Conservation (phyloP, 2,797 vertebrate genomes). For the Strix occidentalis region DNA sequence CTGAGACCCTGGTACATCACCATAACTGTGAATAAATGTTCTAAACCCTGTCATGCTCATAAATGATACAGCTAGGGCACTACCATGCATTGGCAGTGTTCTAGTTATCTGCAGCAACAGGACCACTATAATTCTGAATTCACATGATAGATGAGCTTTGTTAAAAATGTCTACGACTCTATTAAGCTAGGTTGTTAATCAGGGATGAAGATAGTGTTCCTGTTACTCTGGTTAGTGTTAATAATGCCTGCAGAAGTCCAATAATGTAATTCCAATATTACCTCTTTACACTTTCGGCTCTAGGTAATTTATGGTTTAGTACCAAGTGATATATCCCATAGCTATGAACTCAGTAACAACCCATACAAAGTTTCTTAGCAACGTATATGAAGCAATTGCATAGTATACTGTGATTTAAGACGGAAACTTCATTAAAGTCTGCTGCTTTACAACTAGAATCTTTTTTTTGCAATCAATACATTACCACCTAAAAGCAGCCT, state of each 20-base stretch:
- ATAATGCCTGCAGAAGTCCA: constrained; percentile 16
- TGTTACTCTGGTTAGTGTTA: background rate
- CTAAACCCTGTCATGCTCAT: background rate
- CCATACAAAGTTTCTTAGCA: constrained; percentile 3
- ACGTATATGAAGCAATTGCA: background rate
- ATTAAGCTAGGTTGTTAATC: background rate
- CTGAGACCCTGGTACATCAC: background rate
- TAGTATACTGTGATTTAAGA: background rate
- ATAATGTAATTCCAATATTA: background rate
- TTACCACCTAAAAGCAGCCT: background rate
- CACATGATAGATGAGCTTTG: background rate
- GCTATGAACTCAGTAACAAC: background rate
- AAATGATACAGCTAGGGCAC: background rate
- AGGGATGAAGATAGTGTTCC: background rate
- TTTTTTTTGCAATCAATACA: constrained; percentile 15
- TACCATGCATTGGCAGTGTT: background rate
- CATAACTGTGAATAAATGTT: background rate
- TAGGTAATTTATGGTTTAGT: constrained; percentile 20
- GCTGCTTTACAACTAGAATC: background rate
- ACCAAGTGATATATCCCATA: background rate
- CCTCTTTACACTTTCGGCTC: background rate
- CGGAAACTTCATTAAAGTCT: constrained; percentile 25
- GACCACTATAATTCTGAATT: background rate
- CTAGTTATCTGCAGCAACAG: background rate
- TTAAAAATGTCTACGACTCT: background rate